Evolutionary conservation across 2,797 vertebrate species (phyloP).

Genomic region (Lepilemur septentrionalis): DNA sequence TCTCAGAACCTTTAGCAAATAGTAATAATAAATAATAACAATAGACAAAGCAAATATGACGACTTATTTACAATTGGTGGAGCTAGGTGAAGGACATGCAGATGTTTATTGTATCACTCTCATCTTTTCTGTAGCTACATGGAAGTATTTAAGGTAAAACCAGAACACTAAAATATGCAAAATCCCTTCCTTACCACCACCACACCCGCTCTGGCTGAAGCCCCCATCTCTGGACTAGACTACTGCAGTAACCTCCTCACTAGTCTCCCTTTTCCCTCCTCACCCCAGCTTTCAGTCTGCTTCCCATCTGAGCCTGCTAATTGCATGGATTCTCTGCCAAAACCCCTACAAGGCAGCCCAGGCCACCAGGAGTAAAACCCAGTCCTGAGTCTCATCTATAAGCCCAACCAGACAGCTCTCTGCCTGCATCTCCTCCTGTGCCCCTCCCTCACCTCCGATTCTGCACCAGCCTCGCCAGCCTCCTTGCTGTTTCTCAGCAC

Average conservation of each 20-base stretch:
- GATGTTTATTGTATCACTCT: background rate
- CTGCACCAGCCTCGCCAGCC: background rate
- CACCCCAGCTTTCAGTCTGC: background rate
- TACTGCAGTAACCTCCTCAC: background rate
- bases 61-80: background rate
- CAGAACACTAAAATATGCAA: background rate
- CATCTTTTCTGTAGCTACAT: background rate
- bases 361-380: background rate
- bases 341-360: background rate
- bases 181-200: background rate
- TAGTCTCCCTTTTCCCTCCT: background rate
- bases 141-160: background rate
- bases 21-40: background rate
- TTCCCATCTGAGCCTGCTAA: background rate
- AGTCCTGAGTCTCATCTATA: background rate
- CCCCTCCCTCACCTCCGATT: background rate
- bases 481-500: background rate
- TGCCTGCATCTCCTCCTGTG: background rate
- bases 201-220: accelerated
- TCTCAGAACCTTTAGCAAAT: background rate
- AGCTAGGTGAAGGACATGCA: background rate
- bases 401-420: background rate
- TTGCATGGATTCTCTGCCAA: too few relatives aligned
- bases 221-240: background rate
- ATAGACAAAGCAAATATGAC: background rate